These are phyloP conservation scores for Arbacia lixula DNA, from an alignment of 53 echinoderm and acorn worm genomes.

Conservation along the genomic window DNA sequence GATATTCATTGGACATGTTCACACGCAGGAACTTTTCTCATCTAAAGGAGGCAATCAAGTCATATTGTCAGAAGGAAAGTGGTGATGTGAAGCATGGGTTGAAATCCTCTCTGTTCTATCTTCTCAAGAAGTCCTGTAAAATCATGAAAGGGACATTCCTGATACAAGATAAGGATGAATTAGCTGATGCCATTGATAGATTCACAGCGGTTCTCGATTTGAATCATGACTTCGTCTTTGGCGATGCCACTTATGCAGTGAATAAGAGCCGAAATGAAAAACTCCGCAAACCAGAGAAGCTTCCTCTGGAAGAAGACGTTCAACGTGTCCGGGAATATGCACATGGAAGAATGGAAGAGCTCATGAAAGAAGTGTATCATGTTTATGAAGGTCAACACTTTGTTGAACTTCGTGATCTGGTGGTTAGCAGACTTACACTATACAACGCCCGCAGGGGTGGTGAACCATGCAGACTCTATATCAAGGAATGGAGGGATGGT, in stretches of 20 bases:
- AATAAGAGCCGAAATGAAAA: slow-evolving; percentile 54
- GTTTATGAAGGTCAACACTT: slow-evolving; percentile 44
- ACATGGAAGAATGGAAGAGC: not conserved
- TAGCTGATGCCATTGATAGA: slow-evolving; percentile 66
- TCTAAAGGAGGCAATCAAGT: slow-evolving; percentile 60
- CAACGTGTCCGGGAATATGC: slow-evolving; percentile 53
- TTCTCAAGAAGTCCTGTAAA: slow-evolving; percentile 62
- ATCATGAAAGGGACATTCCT: slow-evolving; percentile 67
- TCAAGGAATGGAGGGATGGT: slow-evolving; percentile 71
- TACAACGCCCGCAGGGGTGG: slow-evolving; percentile 78
- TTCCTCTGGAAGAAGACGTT: slow-evolving; percentile 74
- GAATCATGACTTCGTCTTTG: slow-evolving; percentile 66
- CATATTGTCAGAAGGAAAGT: slow-evolving; percentile 46
- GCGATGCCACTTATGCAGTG: slow-evolving; percentile 72
- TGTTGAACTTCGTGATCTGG: slow-evolving; percentile 47
- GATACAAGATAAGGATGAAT: slow-evolving; percentile 48
- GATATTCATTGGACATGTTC: slow-evolving; percentile 69
- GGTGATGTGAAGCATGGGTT: slow-evolving; percentile 68
- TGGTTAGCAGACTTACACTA: slow-evolving; percentile 61
- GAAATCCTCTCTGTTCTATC: slow-evolving; percentile 68
- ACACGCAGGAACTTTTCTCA: slow-evolving; percentile 55
- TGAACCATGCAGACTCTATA: slow-evolving; percentile 64
- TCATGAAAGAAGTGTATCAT: slow-evolving; percentile 3
- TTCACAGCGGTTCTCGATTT: slow-evolving; percentile 69
- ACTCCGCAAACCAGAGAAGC: slow-evolving; percentile 59